Base-by-base conservation (phyloP, 2,888 invertebrate genomes). In the Priocnemis perturbator region DNA sequence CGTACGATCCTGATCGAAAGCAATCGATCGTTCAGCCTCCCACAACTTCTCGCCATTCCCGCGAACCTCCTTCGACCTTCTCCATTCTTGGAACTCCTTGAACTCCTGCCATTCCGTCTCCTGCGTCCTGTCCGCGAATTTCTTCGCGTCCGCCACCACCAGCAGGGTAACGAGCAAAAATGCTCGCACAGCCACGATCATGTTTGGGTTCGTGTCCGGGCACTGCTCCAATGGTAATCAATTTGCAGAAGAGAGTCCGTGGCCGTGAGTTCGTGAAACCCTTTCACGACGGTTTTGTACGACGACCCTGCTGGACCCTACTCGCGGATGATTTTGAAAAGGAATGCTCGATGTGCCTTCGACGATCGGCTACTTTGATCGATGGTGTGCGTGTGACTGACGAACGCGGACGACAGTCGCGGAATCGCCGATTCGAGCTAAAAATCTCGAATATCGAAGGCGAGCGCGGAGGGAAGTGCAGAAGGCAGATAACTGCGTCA, bases 11-110 rank as follows among this genome's bases (percentile, higher is more conserved):
- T 44, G 26, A 48, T 45, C 47, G 64, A 57, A 55, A 14, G 44
- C 26, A 11, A 59, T 48, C 52, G 37, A 11, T 48, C 30, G 17
- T 17, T 56, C 44, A 14, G 15, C 37, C 19, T 58, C 30, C 9
- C 37, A 37, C n/a, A 52, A n/a, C 4, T 59, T 14, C 30, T 7
- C 21, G 20, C 37, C 37, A 37, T 37, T 7, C 37, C 11, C 7
- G 7, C 4, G 37, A 3, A 11, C 11, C 19, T 68, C 64, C 14
- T 53, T 78, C n/a, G 57, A 20, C 48, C 64, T 71, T 26, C 72
- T 77, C 78, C 79, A 78, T 23, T 73, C 60, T n/a, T 67, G 26
- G 59, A 68, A 81, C 15, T 81, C 79, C 20, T 78, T 68, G 53
- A 82, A 81, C 60, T 81, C 76, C 44, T 74, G 53, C 82, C 79